phyloP scores from a whole-genome alignment of 2,797 vertebrate species.

The Melanotaenia maccullochi region DNA sequence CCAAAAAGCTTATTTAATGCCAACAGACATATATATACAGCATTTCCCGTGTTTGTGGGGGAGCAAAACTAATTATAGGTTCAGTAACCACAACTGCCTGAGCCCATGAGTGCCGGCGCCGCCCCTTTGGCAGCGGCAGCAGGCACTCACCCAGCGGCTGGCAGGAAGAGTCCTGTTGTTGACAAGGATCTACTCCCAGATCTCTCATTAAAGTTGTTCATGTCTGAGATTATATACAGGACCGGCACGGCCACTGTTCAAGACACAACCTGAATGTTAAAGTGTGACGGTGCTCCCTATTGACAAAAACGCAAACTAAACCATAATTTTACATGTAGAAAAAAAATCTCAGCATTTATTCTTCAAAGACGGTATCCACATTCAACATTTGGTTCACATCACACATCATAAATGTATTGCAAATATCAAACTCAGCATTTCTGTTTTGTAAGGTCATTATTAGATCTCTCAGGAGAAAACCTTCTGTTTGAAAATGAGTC shows the following conservation, averaged over 20 bases:
- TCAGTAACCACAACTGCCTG: constrained; percentile 60
- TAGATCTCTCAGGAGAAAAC: constrained; percentile 13
- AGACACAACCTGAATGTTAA: constrained; percentile 42
- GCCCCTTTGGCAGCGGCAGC: constrained; percentile 67
- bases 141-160: constrained; percentile 64
- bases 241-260: constrained; percentile 48
- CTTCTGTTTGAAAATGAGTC: constrained; percentile 3
- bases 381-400: constrained; percentile 10
- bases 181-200: constrained; percentile 73
- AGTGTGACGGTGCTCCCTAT: constrained; percentile 51
- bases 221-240: constrained; percentile 68
- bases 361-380: not conserved
- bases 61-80: constrained; percentile 72
- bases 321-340: not conserved
- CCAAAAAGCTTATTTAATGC: constrained; percentile 47
- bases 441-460: constrained; percentile 21
- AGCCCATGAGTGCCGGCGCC: constrained; percentile 62
- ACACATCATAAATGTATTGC: constrained; percentile 18
- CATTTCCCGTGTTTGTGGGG: constrained; percentile 63
- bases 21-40: constrained; percentile 44
- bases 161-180: constrained; percentile 68
- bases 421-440: constrained; percentile 25
- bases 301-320: constrained; percentile 46
- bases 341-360: not conserved
- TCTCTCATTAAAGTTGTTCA: constrained; percentile 76